phyloP scores from a whole-genome alignment of 1,140 invertebrate species.

The Neodiprion lecontei region DNA sequence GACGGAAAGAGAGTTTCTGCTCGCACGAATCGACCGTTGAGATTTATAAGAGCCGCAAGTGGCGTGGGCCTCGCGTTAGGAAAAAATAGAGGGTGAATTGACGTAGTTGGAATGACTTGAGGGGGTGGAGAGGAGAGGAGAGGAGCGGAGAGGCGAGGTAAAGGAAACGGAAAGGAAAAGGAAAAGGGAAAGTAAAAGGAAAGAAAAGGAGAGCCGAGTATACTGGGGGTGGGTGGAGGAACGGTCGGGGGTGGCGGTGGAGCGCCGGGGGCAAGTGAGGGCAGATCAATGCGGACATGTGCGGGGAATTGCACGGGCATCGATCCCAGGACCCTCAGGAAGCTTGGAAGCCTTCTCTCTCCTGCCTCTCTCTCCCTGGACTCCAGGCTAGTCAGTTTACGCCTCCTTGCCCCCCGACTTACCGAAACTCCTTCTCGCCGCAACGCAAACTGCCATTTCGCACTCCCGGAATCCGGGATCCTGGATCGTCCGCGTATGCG shows the following conservation, averaged over 20 bases:
- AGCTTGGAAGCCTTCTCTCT: conserved; percentile 27
- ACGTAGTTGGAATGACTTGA: conserved; percentile 45
- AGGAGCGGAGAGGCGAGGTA: conserved; percentile 28
- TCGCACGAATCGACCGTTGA: conserved; percentile 11
- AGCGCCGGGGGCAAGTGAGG: conserved; percentile 51
- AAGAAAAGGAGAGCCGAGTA: not conserved
- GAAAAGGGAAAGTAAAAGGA: conserved; percentile 9
- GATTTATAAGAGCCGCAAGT: conserved; percentile 20
- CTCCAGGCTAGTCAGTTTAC: conserved; percentile 18
- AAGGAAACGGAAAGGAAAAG: conserved; percentile 13
- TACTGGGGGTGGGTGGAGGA: conserved; percentile 12
- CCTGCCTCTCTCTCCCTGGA: conserved; percentile 20
- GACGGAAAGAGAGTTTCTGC: not conserved
- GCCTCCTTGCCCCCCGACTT: conserved; percentile 35
- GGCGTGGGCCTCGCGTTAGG: conserved; percentile 29
- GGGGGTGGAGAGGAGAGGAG: conserved; percentile 31
- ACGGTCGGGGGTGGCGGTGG: conserved; percentile 19
- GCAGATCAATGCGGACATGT: conserved; percentile 62
- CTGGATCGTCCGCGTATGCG: conserved; percentile 20
- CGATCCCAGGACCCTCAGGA: conserved; percentile 55
- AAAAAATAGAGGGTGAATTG: conserved; percentile 38
- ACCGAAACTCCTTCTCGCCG: conserved; percentile 13
- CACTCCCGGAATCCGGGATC: conserved; percentile 14
- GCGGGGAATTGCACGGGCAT: conserved; percentile 61
- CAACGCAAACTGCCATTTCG: conserved; percentile 23